These are phyloP conservation scores for Otolemur crassicaudatus DNA, from an alignment of 2,797 vertebrate genomes.

Conservation along the genomic window DNA sequence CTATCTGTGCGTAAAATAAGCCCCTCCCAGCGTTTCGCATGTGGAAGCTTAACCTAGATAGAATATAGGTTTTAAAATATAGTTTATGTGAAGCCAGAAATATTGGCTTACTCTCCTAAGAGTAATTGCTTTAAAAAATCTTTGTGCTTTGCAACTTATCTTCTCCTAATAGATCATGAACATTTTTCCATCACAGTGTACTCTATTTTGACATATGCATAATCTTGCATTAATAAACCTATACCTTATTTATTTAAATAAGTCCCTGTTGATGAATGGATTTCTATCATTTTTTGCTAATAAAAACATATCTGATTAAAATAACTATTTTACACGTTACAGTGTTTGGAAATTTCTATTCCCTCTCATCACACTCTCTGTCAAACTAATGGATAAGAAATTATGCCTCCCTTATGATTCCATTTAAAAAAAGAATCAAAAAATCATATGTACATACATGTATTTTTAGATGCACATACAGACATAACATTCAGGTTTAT, in stretches of 20 bases:
- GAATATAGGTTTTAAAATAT: constrained; percentile 24
- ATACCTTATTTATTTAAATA: constrained; percentile 42
- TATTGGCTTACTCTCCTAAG: neutral
- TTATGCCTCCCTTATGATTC: constrained; percentile 9
- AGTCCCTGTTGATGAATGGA: neutral
- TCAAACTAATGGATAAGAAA: constrained; percentile 9
- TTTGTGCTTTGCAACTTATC: constrained; percentile 31
- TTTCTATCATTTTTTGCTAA: constrained; percentile 44
- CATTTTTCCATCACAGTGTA: neutral
- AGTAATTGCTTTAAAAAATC: constrained; percentile 30
- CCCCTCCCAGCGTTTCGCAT: neutral
- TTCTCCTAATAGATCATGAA: neutral
- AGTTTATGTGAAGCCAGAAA: constrained; percentile 40
- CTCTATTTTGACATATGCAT: neutral
- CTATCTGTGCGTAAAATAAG: constrained; percentile 30
- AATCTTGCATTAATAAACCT: neutral
- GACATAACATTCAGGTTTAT: neutral
- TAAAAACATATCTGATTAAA: constrained; percentile 29
- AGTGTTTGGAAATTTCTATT: neutral
- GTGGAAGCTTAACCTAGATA: neutral
- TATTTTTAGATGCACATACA: neutral
- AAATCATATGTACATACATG: neutral
- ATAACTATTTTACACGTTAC: constrained; percentile 1
- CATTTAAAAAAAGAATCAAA: constrained; percentile 14
- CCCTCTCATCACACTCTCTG: neutral